Evolutionary conservation across 1,140 invertebrate species (phyloP), one percentile per base, ranked within the genome.

Genomic region (Magallana ariakensis): DNA sequence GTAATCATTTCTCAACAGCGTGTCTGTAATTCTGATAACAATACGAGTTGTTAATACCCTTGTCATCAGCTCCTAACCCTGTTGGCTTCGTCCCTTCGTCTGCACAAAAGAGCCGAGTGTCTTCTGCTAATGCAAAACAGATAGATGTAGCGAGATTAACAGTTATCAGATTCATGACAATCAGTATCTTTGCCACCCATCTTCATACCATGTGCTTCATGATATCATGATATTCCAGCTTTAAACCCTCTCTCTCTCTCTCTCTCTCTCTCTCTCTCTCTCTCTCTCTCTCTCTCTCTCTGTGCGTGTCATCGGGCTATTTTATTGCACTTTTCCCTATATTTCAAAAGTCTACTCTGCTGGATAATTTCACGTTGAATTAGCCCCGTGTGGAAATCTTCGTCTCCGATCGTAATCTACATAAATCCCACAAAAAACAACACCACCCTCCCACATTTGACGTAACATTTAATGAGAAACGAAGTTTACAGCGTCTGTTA

Each of bases 391-490:
- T 75, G 66, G 13, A 75, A 75, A 75, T 75, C 66, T 22, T 7
- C 22, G 66, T 75, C 66, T 75, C 66, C 66, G 22, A 19, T 33
- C 9, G 66, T 75, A 75, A 75, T 75, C 66, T 75, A 75, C 66
- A 75, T 26, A 75, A 75, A 75, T 75, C 66, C 66, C 66, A 75
- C 33, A 75, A 75, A 75, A 75, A 33, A 19, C 33, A 26, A 26
- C 66, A 75, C 66, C 66, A 75, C 66, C 66, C 66, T 75, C 66
- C 13, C 66, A 46, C 9, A 75, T 75, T 75, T 75, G 66, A 75
- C 66, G 66, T 75, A 75, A 75, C 22, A 13, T 75, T 33, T 75
- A 75, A 75, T 75, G 66, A 75, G 33, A 26, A 75, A 75, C 19
- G 66, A 75, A 75, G 66, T 75, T 75, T 26, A 75, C 19, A 26